phyloP scores from a whole-genome alignment of 2,113 vertebrate genomes.

The Caranx melampygus region DNA sequence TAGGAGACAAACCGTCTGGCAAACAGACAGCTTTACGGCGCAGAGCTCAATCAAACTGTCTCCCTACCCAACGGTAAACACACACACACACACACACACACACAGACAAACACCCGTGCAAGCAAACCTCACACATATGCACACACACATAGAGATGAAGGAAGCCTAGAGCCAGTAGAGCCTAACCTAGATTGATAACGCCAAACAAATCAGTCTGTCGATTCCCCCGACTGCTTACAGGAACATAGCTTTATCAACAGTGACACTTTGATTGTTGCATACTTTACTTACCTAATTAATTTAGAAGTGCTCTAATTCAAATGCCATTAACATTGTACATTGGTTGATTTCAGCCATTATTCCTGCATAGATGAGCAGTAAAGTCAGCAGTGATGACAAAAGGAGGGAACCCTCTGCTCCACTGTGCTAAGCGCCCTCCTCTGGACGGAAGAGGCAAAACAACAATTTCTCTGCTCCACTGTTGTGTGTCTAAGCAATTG shows the following conservation, averaged over 20 bases:
- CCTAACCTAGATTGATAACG: constrained; percentile 81
- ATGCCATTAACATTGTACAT: constrained; percentile 75
- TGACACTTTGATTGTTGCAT: constrained; percentile 77
- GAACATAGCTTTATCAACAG: constrained; percentile 71
- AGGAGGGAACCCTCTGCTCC: constrained; percentile 32
- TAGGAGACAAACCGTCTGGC: constrained; percentile 81
- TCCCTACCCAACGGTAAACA: constrained; percentile 73
- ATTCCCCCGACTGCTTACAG: constrained; percentile 64
- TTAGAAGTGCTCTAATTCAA: constrained; percentile 77
- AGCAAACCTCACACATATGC: constrained; percentile 33
- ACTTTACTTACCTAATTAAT: constrained; percentile 76
- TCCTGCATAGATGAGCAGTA: constrained; percentile 63
- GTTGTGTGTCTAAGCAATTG: constrained; percentile 31
- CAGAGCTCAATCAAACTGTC: constrained; percentile 82
- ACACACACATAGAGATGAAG: constrained; percentile 55
- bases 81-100: constrained; percentile 25
- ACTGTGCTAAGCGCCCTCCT: constrained; percentile 71
- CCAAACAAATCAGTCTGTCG: constrained; percentile 78
- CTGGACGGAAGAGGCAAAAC: constrained; percentile 60
- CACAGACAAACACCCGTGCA: constrained; percentile 38
- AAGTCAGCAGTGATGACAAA: constrained; percentile 68
- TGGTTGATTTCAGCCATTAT: constrained; percentile 74
- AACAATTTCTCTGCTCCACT: constrained; percentile 1
- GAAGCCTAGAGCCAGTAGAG: constrained; percentile 71
- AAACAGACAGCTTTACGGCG: constrained; percentile 83